Evolutionary conservation across 1,140 invertebrate species (phyloP).

Genomic region (Schlechtendalia chinensis): DNA sequence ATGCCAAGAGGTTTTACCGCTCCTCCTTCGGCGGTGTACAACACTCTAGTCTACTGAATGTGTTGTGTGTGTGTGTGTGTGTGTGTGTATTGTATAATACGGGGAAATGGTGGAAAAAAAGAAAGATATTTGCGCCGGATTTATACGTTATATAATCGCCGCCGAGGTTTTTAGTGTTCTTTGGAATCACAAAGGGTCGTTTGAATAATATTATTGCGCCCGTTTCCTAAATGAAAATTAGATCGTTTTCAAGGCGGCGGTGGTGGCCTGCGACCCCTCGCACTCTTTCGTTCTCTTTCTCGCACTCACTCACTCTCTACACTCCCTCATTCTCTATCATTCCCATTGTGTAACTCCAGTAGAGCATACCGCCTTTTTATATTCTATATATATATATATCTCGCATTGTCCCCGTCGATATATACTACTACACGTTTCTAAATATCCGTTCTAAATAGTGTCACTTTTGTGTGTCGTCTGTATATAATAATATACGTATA

Average conservation of each 20-base stretch:
- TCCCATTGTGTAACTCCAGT: neutral
- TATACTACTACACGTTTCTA: neutral
- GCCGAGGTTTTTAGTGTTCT: constrained; percentile 28
- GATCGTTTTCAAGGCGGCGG: constrained; percentile 22
- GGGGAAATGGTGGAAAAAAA: constrained; percentile 21
- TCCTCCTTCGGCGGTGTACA: neutral
- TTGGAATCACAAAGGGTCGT: constrained; percentile 39
- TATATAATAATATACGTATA: too few species aligned
- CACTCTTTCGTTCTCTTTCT: neutral
- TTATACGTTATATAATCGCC: constrained; percentile 33
- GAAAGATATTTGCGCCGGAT: constrained; percentile 28
- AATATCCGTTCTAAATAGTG: constrained; percentile 35
- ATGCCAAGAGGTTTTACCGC: constrained; percentile 20
- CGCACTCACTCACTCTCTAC: too few species aligned
- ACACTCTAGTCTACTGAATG: neutral
- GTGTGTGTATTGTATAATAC: too few species aligned
- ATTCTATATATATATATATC: neutral
- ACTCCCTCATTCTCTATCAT: too few species aligned
- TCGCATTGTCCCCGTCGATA: neutral
- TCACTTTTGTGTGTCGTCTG: constrained; percentile 15
- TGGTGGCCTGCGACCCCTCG: too few species aligned
- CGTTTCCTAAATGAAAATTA: constrained; percentile 42
- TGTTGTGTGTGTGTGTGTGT: neutral
- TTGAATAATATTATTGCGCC: constrained; percentile 42
- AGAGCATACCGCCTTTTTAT: constrained; percentile 14